Evolutionary conservation across 2,888 invertebrate species (phyloP).

Genomic region (Cosmorhoe ocellata): DNA sequence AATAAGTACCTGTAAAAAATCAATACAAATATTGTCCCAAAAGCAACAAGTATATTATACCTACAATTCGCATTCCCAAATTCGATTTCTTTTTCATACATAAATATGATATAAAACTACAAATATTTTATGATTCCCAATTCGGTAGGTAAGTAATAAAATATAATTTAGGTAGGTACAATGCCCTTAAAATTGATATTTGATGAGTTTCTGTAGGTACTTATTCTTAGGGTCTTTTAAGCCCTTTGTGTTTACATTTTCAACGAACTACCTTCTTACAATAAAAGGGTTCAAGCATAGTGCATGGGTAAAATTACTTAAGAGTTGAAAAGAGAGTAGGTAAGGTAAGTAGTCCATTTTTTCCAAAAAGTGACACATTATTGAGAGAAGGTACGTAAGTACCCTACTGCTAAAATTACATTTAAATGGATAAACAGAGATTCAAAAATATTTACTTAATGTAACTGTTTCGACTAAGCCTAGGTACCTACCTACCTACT

Average conservation of each 20-base stretch:
- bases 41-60: no score
- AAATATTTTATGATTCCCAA: conserved; percentile 2
- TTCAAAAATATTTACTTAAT: no score
- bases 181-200: neutral
- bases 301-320: no score
- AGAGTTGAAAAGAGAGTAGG: no score
- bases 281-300: neutral
- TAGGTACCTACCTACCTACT: no score
- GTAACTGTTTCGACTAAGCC: no score
- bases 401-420: no score
- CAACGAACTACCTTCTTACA: neutral
- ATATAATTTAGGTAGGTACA: neutral
- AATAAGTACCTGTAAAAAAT: neutral
- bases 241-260: neutral
- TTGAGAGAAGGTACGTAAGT: no score
- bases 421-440: no score
- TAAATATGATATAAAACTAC: conserved; percentile 14
- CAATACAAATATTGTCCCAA: conserved; percentile 12
- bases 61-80: conserved; percentile 8
- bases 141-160: neutral
- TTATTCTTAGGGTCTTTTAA: neutral
- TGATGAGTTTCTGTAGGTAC: no score
- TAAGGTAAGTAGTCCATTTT: no score
- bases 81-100: conserved; percentile 8
- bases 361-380: no score